These are phyloP conservation scores for Labrus mixtus DNA, from an alignment of 2,113 vertebrate species.

Conservation along the genomic window DNA sequence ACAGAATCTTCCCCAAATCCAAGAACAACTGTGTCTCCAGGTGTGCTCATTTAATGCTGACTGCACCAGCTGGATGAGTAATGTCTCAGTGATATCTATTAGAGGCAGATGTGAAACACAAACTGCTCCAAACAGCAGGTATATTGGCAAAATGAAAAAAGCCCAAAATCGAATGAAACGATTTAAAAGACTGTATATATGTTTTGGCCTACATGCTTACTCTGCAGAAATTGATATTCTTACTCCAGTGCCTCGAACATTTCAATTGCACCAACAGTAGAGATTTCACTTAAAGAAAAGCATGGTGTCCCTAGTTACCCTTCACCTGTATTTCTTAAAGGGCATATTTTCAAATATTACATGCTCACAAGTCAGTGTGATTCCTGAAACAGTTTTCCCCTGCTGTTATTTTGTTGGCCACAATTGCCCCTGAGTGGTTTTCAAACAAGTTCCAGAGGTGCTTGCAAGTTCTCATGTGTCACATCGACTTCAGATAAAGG, in stretches of 20 bases:
- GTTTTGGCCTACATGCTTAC: neutral
- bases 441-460: slow-evolving; percentile 27
- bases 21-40: slow-evolving; percentile 9
- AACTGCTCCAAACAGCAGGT: slow-evolving; percentile 9
- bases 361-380: slow-evolving; percentile 10
- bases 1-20: slow-evolving; percentile 18
- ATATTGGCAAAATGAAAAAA: neutral
- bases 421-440: slow-evolving; percentile 30
- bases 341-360: slow-evolving; percentile 23
- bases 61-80: slow-evolving; percentile 19
- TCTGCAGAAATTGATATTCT: slow-evolving; percentile 18
- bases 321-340: neutral
- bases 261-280: neutral
- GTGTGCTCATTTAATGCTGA: slow-evolving; percentile 15
- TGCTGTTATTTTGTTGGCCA: slow-evolving; percentile 14
- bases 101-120: slow-evolving; percentile 9
- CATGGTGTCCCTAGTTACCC: neutral
- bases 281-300: slow-evolving; percentile 13
- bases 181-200: neutral
- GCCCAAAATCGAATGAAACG: neutral
- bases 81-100: neutral
- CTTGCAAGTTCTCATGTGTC: slow-evolving; percentile 4
- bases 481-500: slow-evolving; percentile 19
- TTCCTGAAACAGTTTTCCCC: slow-evolving; percentile 20
- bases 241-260: slow-evolving; percentile 13